Evolutionary conservation across 2,113 vertebrate genomes (phyloP).

Genomic region (Equus quagga): DNA sequence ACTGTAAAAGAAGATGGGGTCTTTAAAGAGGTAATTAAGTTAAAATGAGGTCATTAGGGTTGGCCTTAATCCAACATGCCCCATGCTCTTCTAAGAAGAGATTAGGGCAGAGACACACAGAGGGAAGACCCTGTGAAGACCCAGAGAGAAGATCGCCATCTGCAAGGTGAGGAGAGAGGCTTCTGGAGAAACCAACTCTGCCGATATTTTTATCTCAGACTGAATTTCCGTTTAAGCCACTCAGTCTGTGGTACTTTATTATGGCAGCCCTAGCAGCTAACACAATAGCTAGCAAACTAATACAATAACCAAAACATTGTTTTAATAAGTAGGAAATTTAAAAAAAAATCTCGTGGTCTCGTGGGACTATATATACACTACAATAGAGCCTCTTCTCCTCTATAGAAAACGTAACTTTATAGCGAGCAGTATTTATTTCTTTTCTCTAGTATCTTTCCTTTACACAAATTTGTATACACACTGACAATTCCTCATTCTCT

Average conservation of each 20-base stretch:
- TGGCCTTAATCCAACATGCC: background rate
- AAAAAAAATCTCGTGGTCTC: background rate
- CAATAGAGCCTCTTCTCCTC: background rate
- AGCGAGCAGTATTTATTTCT: background rate
- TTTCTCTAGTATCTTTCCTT: constrained; percentile 10
- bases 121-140: background rate
- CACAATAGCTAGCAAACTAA: background rate
- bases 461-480: background rate
- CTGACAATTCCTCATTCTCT: background rate
- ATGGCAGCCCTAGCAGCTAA: background rate
- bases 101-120: background rate
- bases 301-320: constrained; percentile 1
- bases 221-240: background rate
- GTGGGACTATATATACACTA: background rate
- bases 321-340: background rate
- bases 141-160: background rate
- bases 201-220: background rate
- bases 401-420: constrained; percentile 3
- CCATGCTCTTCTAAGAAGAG: background rate
- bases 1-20: background rate
- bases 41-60: background rate
- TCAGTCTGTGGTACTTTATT: background rate
- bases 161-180: background rate
- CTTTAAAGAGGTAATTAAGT: background rate
- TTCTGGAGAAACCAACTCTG: background rate